A percentile compares a stretch with the other conserved stretches of the same genome.
Evolutionary conservation across 2,888 invertebrate genomes (phyloP).

Genomic region (Agrotis puta): DNA sequence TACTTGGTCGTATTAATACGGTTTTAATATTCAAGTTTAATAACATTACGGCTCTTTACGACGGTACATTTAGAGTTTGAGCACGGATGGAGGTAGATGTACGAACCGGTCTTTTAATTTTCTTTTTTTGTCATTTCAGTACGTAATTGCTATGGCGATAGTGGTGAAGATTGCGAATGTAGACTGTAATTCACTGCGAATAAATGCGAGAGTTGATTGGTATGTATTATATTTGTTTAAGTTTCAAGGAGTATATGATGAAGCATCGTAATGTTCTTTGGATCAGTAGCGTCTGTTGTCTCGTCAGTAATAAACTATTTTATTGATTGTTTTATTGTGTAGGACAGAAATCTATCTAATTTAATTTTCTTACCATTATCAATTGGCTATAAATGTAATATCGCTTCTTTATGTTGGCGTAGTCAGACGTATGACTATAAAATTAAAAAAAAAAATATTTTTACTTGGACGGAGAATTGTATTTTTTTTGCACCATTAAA

Average conservation of each 20-base stretch:
- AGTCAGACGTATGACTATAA: neutral
- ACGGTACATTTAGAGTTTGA: constrained; percentile 50
- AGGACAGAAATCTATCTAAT: neutral
- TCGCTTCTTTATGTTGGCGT: constrained; percentile 1
- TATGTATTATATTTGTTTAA: constrained; percentile 49
- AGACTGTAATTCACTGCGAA: constrained; percentile 30
- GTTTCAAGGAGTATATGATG: constrained; percentile 22
- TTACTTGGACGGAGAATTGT: neutral
- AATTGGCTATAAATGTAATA: constrained; percentile 3
- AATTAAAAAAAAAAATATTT: neutral
- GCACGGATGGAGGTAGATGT: constrained; percentile 53
- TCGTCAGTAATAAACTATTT: constrained; percentile 32
- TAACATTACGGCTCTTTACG: constrained; percentile 61
- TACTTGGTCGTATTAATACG: constrained; percentile 60
- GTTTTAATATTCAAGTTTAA: constrained; percentile 64
- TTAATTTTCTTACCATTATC: constrained; percentile 22
- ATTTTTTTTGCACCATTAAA: neutral
- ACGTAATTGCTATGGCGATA: constrained; percentile 49
- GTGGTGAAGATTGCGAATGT: constrained; percentile 41
- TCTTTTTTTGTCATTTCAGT: constrained; percentile 62
- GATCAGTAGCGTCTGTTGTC: constrained; percentile 31
- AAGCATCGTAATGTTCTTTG: constrained; percentile 23
- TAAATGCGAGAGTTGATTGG: constrained; percentile 32
- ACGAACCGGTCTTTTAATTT: constrained; percentile 60
- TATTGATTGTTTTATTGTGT: constrained; percentile 17